Base-by-base conservation (phyloP, 2,888 invertebrate genomes). In the Argynnis bischoffii region DNA sequence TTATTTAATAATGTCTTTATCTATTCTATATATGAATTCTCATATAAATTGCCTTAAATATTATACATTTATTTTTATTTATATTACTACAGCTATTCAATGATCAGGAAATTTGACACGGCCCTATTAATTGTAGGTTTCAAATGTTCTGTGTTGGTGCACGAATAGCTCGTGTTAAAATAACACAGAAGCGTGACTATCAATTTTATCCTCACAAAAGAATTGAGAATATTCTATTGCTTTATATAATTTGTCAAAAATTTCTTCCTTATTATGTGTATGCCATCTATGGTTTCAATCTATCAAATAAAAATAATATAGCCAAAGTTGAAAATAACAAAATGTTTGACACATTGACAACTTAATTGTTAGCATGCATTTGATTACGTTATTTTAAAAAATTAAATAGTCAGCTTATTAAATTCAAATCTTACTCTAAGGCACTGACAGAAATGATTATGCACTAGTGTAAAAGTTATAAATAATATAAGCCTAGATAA, bases 1-100 rank as follows among this genome's bases (percentile, higher is more conserved):
- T 89, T 88, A 89, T 90, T 89, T 89, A 79, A 87, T 87, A 85
- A 87, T 92, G 90, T 92, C 90, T 92, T 92, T 87, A 87, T 88
- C 84, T 87, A 88, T 59, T 48, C 48, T 59, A 88, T 83, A 84
- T 82, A 83, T 82, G 82, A 83, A 82, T 87, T 89, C 87, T 89
- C 84, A 88, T 91, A 92, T 88, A 90, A 89, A 89, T 85, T 87
- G 84, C 81, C 89, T 90, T 90, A 89, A 79, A 86, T 66, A 59
- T 67, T 74, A 69, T 74, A 73, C 74, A 69, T 72, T 70, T 70
- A 50, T 66, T 68, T 73, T 71, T 69, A 57, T 41, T 41, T 64
- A 47, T 66, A 71, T 70, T 65, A 74, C 74, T 77, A 79, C 75
- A 73, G 69, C 78, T 81, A 80, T 77, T 79, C 70, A 79, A 77